These are phyloP conservation scores for Malurus elegans DNA, from an alignment of 2,113 vertebrate genomes.

Conservation along the genomic window DNA sequence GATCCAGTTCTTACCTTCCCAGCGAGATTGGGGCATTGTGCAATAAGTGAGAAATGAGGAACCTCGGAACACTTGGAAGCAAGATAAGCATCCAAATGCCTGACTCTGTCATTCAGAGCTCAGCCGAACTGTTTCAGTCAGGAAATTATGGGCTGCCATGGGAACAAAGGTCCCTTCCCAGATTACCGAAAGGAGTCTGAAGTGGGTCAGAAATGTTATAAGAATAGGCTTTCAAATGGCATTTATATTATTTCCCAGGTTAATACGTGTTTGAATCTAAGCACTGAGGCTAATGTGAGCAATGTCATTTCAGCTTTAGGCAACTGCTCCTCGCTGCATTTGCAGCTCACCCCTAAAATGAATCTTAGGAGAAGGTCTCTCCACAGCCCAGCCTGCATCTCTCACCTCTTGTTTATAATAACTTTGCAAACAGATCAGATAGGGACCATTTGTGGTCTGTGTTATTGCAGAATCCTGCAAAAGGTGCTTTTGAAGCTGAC, in stretches of 20 bases:
- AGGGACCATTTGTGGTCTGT: background rate
- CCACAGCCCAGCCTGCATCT: background rate
- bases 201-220: conserved; percentile 49
- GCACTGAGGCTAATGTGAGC: background rate
- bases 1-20: conserved; percentile 77
- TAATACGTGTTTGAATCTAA: conserved; percentile 7
- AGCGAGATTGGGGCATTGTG: conserved; percentile 71
- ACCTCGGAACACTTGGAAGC: conserved; percentile 48
- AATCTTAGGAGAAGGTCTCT: background rate
- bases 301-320: background rate
- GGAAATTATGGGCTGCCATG: conserved; percentile 55
- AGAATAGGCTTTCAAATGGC: conserved; percentile 41
- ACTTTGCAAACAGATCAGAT: background rate
- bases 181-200: conserved; percentile 49
- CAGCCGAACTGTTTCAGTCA: conserved; percentile 22
- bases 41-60: conserved; percentile 66
- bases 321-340: background rate
- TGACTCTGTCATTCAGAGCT: conserved; percentile 44
- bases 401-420: background rate
- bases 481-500: background rate
- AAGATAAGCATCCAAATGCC: conserved; percentile 48
- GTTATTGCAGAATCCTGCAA: background rate
- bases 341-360: background rate
- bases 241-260: conserved; percentile 48
- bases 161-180: conserved; percentile 64